Evolutionary conservation across 2,888 invertebrate genomes (phyloP), one percentile per base, ranked within the genome.

Genomic region (Scaptomyza tumidula): DNA sequence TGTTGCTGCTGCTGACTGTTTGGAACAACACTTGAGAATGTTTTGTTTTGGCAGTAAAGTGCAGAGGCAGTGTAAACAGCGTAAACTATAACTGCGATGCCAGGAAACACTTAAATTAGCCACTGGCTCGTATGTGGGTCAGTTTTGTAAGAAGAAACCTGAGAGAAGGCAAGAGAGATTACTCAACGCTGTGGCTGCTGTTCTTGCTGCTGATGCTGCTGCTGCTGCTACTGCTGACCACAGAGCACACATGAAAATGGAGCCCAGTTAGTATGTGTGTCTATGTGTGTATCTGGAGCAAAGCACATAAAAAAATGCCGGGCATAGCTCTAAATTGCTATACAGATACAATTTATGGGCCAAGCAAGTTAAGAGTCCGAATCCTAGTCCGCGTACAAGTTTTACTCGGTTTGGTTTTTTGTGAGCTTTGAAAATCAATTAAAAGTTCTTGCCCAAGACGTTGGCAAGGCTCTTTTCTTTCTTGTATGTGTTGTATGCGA

Each of bases 81-180:
- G 84, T 83, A 88, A 88, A 83, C 88, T 88, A 88, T 88, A 83
- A 86, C 77, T 87, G 72, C 80, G 79, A 65, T 84, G 82, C 74
- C 83, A 88, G 88, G 83, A 83, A 83, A 83, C 83, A 84, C 83
- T 84, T 88, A 88, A 84, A 84, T 84, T 84, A 84, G 88, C 83
- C 86, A 78, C 81, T 70, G 55, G 59, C 54, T 65, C 72, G 73
- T 73, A 87, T 89, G 81, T 88, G 88, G 88, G 89, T 86, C 83
- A 85, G 75, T 76, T 41, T 72, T 58, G 67, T 56, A 71, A 74
- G 74, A 69, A 75, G 86, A 83, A 88, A 84, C 86, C 83, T 83
- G 83, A 71, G 75, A 65, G 60, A 35, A 52, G 83, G 69, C 66
- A 84, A 54, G 53, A 78, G 77, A 79, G 83, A 83, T 88, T 85